A percentile compares a stretch with the other conserved stretches of the same genome.
Evolutionary conservation across 2,888 invertebrate genomes (phyloP).

Genomic region (Schizaphis graminum): DNA sequence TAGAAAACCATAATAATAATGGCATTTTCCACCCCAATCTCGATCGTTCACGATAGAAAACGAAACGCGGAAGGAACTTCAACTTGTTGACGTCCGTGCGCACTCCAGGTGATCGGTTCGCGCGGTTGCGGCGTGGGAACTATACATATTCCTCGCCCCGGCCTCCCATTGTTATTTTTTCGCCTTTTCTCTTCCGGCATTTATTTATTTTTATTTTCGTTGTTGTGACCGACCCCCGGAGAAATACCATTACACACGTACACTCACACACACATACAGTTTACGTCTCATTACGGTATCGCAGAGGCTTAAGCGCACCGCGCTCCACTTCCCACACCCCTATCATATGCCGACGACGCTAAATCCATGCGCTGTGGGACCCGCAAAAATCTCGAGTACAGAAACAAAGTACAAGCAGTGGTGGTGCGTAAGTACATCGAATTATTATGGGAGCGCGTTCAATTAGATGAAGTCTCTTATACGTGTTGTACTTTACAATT

Average conservation of each 20-base stretch:
- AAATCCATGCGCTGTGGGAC: conserved; percentile 16
- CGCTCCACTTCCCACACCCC: not conserved
- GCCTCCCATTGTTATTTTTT: conserved; percentile 34
- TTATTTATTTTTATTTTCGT: conserved; percentile 29
- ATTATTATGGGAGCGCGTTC: conserved; percentile 55
- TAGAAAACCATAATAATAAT: conserved; percentile 39
- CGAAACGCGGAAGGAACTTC: conserved; percentile 59
- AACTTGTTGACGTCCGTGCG: conserved; percentile 63
- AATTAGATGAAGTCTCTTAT: conserved; percentile 27
- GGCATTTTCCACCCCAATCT: conserved; percentile 49
- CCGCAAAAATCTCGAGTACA: conserved; percentile 23
- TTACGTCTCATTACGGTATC: not conserved
- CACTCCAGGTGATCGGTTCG: conserved; percentile 62
- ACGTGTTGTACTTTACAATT: not conserved
- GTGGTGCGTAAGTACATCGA: not conserved
- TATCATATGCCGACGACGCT: not conserved
- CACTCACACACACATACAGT: not conserved
- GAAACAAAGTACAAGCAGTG: conserved; percentile 17
- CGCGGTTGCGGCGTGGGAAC: conserved; percentile 57
- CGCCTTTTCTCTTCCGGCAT: conserved; percentile 16
- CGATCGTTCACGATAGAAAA: conserved; percentile 18
- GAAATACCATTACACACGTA: conserved; percentile 27
- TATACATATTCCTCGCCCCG: not conserved
- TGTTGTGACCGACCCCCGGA: not conserved
- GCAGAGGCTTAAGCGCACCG: not conserved